Percentiles rank a stretch among this genome's conserved stretches.
Evolutionary conservation across 2,888 invertebrate species (phyloP).

Genomic region (Drosophila mercatorum): DNA sequence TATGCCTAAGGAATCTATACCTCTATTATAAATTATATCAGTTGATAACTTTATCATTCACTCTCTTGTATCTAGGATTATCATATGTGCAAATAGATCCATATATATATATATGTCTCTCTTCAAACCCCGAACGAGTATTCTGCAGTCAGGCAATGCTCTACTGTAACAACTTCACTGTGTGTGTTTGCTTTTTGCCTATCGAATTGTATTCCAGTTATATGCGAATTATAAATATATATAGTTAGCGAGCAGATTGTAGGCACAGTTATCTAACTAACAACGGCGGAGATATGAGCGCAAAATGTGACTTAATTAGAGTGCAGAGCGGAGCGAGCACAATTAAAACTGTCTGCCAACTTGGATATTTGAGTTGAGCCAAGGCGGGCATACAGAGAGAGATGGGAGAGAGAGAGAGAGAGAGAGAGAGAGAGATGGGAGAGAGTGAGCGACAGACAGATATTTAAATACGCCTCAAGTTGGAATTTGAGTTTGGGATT

Average conservation of each 20-base stretch:
- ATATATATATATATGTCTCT: too few relatives aligned
- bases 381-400: neutral
- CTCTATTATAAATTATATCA: too few relatives aligned
- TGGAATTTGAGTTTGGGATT: conserved; percentile 28
- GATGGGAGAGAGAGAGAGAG: neutral
- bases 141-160: neutral
- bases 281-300: conserved; percentile 24
- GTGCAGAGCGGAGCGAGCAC: conserved; percentile 27
- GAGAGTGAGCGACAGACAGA: neutral
- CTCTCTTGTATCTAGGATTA: too few relatives aligned
- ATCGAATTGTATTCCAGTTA: conserved; percentile 26
- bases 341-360: conserved; percentile 54
- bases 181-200: too few relatives aligned
- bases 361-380: conserved; percentile 38
- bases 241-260: neutral
- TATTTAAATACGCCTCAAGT: conserved; percentile 1
- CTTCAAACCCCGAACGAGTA: neutral
- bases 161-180: too few relatives aligned
- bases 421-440: neutral
- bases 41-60: too few relatives aligned
- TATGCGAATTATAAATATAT: conserved; percentile 9
- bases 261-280: conserved; percentile 33
- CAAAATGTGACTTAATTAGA: conserved; percentile 47
- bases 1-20: too few relatives aligned
- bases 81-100: too few relatives aligned